Evolutionary conservation across 2,888 invertebrate species (phyloP), one percentile per base, ranked within the genome.

Genomic region (Itoplectis maculator): DNA sequence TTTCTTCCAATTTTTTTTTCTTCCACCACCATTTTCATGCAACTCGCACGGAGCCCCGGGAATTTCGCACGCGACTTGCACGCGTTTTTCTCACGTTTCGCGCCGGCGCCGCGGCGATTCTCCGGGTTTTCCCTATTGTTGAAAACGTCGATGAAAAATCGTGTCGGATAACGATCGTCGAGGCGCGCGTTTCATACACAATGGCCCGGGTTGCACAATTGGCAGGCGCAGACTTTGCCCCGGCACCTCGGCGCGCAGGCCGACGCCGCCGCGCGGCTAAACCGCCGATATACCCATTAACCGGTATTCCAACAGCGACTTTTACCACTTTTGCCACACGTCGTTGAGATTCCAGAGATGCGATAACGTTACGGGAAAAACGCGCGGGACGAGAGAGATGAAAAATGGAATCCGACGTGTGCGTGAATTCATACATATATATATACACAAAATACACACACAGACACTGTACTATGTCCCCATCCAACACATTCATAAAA

Each of bases 81-180:
- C 15, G 13, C 15, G 59, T 37, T 59, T 59, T 59, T 59, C 59
- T 37, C 42, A 42, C 56, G 70, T 70, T 70, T 49, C 54, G 20
- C 69, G 8, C 69, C n/a, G n/a, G n/a, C n/a, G n/a, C 29, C 29
- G 13, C 56, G n/a, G n/a, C 29, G 7, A 37, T 29, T 70, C n/a
- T 29, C 49, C 42, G 7, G n/a, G 37, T 51, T 79, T 79, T 72
- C 54, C 65, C 66, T 66, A 66, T 79, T 72, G 63, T 56, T 47
- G 54, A 54, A 54, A 72, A 72, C 63, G 54, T 63, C 37, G 61
- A 42, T 42, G 35, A 70, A 54, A 70, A 9, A 65, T 35, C 29
- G 29, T 5, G 40, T 42, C 37, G 49, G 79, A 79, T 79, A 79
- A 79, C 66, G 66, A 79, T 79, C 73, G 59, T 73, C 66, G 47